Evolutionary conservation across 2,797 vertebrate genomes (phyloP), one percentile per base, ranked within the genome.

Genomic region (Lophotriccus pileatus): DNA sequence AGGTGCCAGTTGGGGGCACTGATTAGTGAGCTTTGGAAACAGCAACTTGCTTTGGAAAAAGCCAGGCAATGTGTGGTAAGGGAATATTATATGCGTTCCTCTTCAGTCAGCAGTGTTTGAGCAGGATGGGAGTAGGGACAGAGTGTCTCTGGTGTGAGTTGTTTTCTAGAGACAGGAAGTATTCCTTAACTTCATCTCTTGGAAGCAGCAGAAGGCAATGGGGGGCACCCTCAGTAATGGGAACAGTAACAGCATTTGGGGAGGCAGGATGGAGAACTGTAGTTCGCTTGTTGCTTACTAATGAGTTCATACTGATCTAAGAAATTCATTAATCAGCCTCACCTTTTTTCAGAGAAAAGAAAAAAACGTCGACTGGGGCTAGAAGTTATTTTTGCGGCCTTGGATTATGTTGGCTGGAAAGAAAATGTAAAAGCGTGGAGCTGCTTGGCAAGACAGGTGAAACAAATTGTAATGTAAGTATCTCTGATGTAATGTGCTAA

Each of bases 351-450:
- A 99, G 99, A 96, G 16, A 97, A 97, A 87, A 80, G 90, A 20
- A 94, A 94, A 53, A 84, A 98, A 47, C 82, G 32, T 15, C 94
- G 90, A 3, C 97, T 98, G 77, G 98, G 98, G 16, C 94, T 99
- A 17, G 90, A 84, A 47, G 98, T 99, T 7, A 84, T 98, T 69
- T 98, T 99, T 90, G 97, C 98, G 53, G 97, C 97, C 69, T 97
- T 99, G 68, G 99, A 99, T 97, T 99, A 98, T 44, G 96, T 98
- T 87, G 98, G 98, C 68, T 99, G 99, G 98, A 99, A 98, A 76
- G 97, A 94, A 91, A 98, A 98, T 62, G 6, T 97, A 46, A 97
- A 97, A 30, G 98, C 97, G 3, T 99, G 99, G 99, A 98, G 77
- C 30, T 93, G 91, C 86, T 96, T 99, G 92, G 94, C 96, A 66